These are phyloP conservation scores for Sebastes cheni DNA, from an alignment of 2,797 vertebrate species.

Conservation along the genomic window DNA sequence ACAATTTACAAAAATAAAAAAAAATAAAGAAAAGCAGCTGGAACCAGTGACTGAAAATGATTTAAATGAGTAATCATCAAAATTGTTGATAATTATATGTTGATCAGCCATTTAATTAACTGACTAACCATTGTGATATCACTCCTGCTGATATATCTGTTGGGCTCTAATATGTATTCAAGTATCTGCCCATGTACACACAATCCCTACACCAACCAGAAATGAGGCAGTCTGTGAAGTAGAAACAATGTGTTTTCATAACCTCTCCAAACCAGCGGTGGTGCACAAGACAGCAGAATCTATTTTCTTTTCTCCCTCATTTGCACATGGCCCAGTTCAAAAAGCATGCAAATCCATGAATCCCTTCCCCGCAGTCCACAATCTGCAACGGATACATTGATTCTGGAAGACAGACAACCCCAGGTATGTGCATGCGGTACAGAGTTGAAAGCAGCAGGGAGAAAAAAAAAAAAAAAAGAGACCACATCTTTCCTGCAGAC, in stretches of 20 bases:
- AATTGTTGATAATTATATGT: neutral
- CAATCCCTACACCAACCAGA: neutral
- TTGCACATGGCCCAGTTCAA: constrained; percentile 58
- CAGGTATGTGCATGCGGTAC: constrained; percentile 42
- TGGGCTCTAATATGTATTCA: neutral
- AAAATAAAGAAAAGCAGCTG: neutral
- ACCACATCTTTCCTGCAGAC: constrained; percentile 58
- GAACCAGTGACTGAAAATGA: neutral
- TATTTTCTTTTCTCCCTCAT: constrained; percentile 37
- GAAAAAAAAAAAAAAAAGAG: neutral
- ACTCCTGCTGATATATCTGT: neutral
- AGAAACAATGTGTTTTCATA: constrained; percentile 65
- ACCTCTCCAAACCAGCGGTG: constrained; percentile 45
- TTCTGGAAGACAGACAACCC: constrained; percentile 62
- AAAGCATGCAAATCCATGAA: constrained; percentile 56
- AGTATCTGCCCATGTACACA: neutral
- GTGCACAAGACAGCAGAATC: constrained; percentile 30
- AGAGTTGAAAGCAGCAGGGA: constrained; percentile 14
- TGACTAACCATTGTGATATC: neutral
- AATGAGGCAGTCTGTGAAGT: constrained; percentile 31
- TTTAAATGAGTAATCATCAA: neutral
- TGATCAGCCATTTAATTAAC: neutral
- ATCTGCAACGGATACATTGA: constrained; percentile 52
- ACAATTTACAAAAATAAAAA: neutral
- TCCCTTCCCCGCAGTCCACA: constrained; percentile 22